Conservation (phyloP, 2,797 vertebrate genomes). For the Melanotaenia pygmaea region DNA sequence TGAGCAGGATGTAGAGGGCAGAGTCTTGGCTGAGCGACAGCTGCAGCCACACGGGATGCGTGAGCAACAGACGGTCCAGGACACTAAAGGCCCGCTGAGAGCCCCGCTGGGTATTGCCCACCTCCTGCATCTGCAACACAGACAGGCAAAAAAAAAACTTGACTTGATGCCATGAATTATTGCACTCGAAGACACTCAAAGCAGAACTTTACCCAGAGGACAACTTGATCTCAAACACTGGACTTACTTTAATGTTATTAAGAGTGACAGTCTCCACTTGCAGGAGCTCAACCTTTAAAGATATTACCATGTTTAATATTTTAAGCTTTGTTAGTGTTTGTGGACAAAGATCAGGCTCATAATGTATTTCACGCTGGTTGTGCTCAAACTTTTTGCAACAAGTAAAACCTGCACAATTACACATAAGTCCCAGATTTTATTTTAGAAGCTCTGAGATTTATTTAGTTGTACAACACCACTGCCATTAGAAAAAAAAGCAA, state of each 20-base stretch:
- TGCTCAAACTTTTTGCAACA: too few species aligned
- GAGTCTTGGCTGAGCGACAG: conserved; percentile 87
- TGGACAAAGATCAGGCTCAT: not conserved
- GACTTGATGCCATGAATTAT: not conserved
- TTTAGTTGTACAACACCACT: too few species aligned
- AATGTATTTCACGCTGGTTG: not conserved
- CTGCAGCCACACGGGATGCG: conserved; percentile 91
- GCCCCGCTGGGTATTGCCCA: conserved; percentile 62
- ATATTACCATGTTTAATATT: too few species aligned
- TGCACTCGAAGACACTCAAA: not conserved
- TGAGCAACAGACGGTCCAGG: conserved; percentile 89
- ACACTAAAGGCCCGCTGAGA: conserved; percentile 83
- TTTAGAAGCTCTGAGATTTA: too few species aligned
- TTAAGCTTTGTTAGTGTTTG: not conserved
- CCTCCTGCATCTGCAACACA: conserved; percentile 80
- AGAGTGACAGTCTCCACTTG: too few species aligned
- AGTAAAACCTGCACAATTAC: not conserved
- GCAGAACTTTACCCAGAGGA: too few species aligned
- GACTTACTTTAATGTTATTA: too few species aligned
- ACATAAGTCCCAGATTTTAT: too few species aligned
- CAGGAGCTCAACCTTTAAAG: too few species aligned
- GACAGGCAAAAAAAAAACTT: not conserved
- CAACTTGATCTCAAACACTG: too few species aligned
- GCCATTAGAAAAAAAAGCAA: too few species aligned
- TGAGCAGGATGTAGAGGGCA: conserved; percentile 88